Evolutionary conservation across 2,797 vertebrate species (phyloP), one percentile per base, ranked within the genome.

Genomic region (Chanos chanos): DNA sequence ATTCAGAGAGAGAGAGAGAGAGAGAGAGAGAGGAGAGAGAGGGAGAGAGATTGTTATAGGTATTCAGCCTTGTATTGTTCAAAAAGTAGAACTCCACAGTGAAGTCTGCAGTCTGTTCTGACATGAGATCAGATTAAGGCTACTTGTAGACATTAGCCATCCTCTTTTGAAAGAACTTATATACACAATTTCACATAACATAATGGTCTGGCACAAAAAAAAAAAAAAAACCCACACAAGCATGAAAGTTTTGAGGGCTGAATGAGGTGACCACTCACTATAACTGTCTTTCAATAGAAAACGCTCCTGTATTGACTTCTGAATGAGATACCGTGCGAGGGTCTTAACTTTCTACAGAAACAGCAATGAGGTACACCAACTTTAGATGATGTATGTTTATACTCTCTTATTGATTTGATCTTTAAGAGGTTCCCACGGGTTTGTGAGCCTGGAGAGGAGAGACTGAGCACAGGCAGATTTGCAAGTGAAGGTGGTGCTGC

Each of bases 331-430:
- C 64, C 40, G 45, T 56, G 52, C 45, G 7, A 21, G 34, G 60
- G 68, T 61, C 50, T 47, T 21, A 72, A 78, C 72, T 82, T 77
- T 60, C 31, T 24, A 73, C 67, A 70, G 64, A 65, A 79, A 43
- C 47, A 27, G 52, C 60, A 65, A 72, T 59, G 71, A 77, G 80
- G 67, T 77, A 68, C 65, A 58, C 73, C 79, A 77, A 73, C 70
- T 79, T 78, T 66, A 80, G 68, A 75, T 81, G 80, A 80, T 83
- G 80, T 78, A 82, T 86, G 85, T 87, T 83, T 85, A 82, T 81
- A 79, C 72, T 64, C 70, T 77, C 78, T 77, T 85, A 85, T 85
- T 77, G 84, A 87, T 86, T 82, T 81, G 78, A 79, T 85, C 79
- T 87, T 85, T 83, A 54, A 83, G 80, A 64, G 75, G 80, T 84